Evolutionary conservation across 2,113 vertebrate genomes (phyloP).

Genomic region (Pristiophorus japonicus): DNA sequence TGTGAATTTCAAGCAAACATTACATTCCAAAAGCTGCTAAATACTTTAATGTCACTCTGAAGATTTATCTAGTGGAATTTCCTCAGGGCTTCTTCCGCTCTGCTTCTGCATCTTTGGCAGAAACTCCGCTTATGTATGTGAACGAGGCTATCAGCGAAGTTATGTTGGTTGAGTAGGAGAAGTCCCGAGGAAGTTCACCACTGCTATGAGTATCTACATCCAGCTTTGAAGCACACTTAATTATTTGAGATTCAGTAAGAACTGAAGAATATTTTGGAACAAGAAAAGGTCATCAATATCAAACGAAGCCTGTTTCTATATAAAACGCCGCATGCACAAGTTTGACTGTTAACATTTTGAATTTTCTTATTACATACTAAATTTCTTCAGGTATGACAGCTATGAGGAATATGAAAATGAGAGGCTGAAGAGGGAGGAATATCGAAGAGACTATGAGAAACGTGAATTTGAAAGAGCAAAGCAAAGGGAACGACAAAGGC

Average conservation of each 20-base stretch:
- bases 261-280: not conserved
- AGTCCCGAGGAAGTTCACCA: not conserved
- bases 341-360: constrained; percentile 4
- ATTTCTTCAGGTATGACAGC: constrained; percentile 77
- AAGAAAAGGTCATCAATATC: not conserved
- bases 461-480: constrained; percentile 85
- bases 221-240: not conserved
- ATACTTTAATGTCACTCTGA: not conserved
- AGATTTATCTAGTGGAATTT: not conserved
- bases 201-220: not conserved
- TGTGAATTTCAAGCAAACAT: not conserved
- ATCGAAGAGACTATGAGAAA: constrained; percentile 82
- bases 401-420: constrained; percentile 95
- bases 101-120: not conserved
- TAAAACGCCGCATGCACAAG: not conserved
- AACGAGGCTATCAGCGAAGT: not conserved
- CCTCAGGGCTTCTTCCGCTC: not conserved
- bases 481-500: constrained; percentile 81
- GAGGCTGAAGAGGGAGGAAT: constrained; percentile 88
- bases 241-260: not conserved
- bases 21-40: not conserved
- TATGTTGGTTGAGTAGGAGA: not conserved
- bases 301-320: not conserved
- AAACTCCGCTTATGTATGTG: not conserved
- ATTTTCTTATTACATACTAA: not conserved